Conservation (phyloP, 2,113 vertebrate genomes). For the Engraulis encrasicolus region DNA sequence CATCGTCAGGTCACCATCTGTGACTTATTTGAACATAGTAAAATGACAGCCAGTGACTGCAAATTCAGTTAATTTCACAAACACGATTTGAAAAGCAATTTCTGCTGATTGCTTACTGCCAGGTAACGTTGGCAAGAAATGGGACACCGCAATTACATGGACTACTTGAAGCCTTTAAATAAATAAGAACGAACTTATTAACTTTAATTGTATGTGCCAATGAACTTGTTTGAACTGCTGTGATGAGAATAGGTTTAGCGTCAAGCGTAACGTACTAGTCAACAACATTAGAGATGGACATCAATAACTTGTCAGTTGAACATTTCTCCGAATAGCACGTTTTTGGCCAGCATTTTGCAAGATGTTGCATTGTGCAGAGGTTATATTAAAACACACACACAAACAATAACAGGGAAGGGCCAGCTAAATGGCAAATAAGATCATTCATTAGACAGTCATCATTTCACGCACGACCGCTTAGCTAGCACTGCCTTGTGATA, state of each 20-base stretch:
- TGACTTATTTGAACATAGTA: not conserved
- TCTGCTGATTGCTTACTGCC: not conserved
- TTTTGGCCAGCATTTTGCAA: not conserved
- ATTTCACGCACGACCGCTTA: not conserved
- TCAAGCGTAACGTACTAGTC: too few species aligned
- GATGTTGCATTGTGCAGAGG: not conserved
- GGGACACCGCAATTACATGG: not conserved
- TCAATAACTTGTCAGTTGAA: not conserved
- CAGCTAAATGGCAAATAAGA: not conserved
- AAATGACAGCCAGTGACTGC: not conserved
- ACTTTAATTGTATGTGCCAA: too few species aligned
- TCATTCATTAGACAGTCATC: not conserved
- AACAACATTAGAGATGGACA: not conserved
- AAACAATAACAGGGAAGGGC: not conserved
- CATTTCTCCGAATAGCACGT: not conserved
- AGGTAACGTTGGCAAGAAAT: not conserved
- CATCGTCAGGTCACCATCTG: not conserved
- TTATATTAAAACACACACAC: not conserved
- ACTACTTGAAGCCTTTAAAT: not conserved
- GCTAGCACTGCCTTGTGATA: conserved; percentile 3
- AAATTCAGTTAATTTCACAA: not conserved
- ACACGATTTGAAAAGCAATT: not conserved
- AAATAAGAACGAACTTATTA: not conserved
- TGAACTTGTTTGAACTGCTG: not conserved
- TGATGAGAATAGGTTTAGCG: not conserved